Evolutionary conservation across 2,888 invertebrate species (phyloP), one percentile per base, ranked within the genome.

Genomic region (Scelioninae gen. 2): DNA sequence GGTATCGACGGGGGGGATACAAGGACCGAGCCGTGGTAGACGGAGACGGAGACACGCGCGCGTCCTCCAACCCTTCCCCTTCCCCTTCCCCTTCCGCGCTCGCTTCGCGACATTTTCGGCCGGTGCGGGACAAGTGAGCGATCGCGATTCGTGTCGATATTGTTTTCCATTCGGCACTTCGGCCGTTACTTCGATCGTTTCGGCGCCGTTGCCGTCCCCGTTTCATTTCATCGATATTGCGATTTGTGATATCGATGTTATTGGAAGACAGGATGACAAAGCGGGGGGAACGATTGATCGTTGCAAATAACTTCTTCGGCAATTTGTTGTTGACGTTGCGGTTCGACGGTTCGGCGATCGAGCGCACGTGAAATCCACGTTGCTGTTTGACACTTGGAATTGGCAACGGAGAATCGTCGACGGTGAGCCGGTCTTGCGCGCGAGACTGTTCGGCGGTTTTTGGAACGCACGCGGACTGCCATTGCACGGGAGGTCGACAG

Each of bases 1-100:
- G 78, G 78, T 83, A 83, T 83, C 84, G 84, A 83, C 84, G 57
- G 22, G 43, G 64, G 58, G 57, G 35, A 22, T 19, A 39, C 13
- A 31, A 9, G 28, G 58, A 48, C 43, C 41, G 45, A 57, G 43
- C 22, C 46, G 45, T 9, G 11, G 25, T 28, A 31, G 46, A 71
- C 48, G 11, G 45, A 46, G 60, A 61, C 55, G 50, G 65, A 65
- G 60, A 60, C 33, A 70, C 55, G 41, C 71, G 41, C 71, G 67
- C 67, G 70, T 67, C 67, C 58, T 70, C 70, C 52, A 58, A 67
- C 67, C 67, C 70, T 65, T 43, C 39, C 48, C 60, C 41, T 57
- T 22, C 43, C 52, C 2, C 15, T 22, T 35, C 52, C 2, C 15
- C 13, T 9, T 9, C 4, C 31, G 31, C 31, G 31, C 31, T 31